These are phyloP conservation scores for Cataglyphis cursor DNA, from an alignment of 2,888 invertebrate genomes.

Conservation along the genomic window DNA sequence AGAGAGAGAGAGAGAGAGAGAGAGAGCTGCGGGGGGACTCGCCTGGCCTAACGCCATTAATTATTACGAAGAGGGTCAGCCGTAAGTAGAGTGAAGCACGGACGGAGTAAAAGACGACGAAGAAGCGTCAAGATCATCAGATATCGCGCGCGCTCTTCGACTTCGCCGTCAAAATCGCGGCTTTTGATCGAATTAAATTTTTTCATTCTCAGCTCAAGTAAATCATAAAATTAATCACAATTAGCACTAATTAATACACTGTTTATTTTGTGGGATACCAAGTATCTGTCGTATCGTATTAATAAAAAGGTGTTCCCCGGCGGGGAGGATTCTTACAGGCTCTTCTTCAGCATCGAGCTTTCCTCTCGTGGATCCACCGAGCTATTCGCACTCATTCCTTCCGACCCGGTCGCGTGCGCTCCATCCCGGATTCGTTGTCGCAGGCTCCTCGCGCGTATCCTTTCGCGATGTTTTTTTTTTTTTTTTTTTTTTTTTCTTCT, in stretches of 20 bases:
- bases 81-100: conserved; percentile 77
- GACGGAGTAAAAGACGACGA: conserved; percentile 56
- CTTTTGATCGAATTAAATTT: background rate
- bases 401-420: conserved; percentile 21
- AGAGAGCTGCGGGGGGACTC: conserved; percentile 51
- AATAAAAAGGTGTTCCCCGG: background rate
- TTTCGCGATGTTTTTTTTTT: background rate
- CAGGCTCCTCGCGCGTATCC: background rate
- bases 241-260: conserved; percentile 1
- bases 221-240: background rate
- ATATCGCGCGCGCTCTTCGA: conserved; percentile 25
- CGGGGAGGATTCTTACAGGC: conserved; percentile 31
- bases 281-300: background rate
- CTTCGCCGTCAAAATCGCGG: background rate
- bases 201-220: background rate
- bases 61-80: conserved; percentile 75
- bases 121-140: conserved; percentile 55
- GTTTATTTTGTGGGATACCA: background rate
- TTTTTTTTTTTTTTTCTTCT: background rate
- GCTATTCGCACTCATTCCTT: conserved; percentile 38
- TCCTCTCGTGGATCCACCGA: background rate
- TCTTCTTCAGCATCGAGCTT: conserved; percentile 31
- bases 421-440: background rate
- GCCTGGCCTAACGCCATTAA: conserved; percentile 71
- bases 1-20: background rate